These are phyloP conservation scores for Drosophila auraria DNA, from an alignment of 1,140 invertebrate species.

Conservation along the genomic window DNA sequence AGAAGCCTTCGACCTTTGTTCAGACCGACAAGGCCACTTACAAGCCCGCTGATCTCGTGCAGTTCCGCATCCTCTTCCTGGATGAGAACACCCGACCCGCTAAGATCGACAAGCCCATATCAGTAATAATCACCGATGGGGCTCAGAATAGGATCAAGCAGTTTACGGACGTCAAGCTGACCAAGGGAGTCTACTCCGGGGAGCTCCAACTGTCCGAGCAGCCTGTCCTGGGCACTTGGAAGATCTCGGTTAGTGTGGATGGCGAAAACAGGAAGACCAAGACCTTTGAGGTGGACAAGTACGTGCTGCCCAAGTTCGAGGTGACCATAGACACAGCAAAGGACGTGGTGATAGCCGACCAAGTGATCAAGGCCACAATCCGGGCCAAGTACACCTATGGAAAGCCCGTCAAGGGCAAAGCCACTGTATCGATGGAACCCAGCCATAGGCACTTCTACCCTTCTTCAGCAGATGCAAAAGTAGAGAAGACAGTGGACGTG, in stretches of 20 bases:
- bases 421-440: slow-evolving; percentile 88
- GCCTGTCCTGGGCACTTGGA: slow-evolving; percentile 97
- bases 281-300: slow-evolving; percentile 89
- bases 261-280: slow-evolving; percentile 53
- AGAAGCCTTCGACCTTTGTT: slow-evolving; percentile 95
- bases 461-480: not conserved
- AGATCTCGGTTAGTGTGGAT: slow-evolving; percentile 88
- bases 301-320: slow-evolving; percentile 96
- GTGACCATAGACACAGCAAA: slow-evolving; percentile 92
- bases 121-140: slow-evolving; percentile 61
- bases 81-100: slow-evolving; percentile 90
- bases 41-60: slow-evolving; percentile 93
- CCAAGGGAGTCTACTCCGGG: slow-evolving; percentile 91
- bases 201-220: slow-evolving; percentile 93
- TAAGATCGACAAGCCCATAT: slow-evolving; percentile 74
- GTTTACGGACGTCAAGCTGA: slow-evolving; percentile 89
- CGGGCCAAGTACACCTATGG: slow-evolving; percentile 90
- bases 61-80: slow-evolving; percentile 93
- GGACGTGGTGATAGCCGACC: slow-evolving; percentile 92
- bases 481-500: slow-evolving; percentile 89
- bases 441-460: slow-evolving; percentile 5
- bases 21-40: slow-evolving; percentile 98
- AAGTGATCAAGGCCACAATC: slow-evolving; percentile 91
- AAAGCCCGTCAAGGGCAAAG: slow-evolving; percentile 91
- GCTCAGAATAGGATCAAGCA: slow-evolving; percentile 88